Conservation (phyloP, 2,888 invertebrate species). For the Amblyjoppa fuscipennis region DNA sequence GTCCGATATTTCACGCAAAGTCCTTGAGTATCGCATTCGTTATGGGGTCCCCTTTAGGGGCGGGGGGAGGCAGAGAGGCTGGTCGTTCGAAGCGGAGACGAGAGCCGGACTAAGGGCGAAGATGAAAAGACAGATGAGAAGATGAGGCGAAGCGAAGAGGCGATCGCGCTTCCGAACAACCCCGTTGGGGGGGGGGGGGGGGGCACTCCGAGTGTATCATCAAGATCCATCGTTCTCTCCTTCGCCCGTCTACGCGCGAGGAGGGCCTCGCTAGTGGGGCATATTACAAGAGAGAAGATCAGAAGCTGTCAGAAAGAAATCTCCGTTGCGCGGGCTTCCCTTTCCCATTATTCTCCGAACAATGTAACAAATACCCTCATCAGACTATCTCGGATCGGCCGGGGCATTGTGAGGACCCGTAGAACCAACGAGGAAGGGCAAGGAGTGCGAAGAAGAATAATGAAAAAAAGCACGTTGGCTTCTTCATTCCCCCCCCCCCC, state of each 20-base stretch:
- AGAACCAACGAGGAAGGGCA: constrained; percentile 60
- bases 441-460: constrained; percentile 13
- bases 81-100: neutral
- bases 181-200: constrained; percentile 37
- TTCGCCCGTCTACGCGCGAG: constrained; percentile 32
- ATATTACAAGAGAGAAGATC: constrained; percentile 63
- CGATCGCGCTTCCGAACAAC: constrained; percentile 46
- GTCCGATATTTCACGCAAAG: constrained; percentile 57
- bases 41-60: constrained; percentile 51
- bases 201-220: constrained; percentile 61
- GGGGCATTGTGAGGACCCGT: constrained; percentile 74
- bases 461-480: constrained; percentile 7
- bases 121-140: constrained; percentile 1
- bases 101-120: constrained; percentile 11
- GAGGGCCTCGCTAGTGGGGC: constrained; percentile 39
- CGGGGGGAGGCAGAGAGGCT: constrained; percentile 13
- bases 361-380: constrained; percentile 81
- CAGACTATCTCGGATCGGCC: constrained; percentile 77
- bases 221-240: constrained; percentile 61
- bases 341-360: constrained; percentile 78
- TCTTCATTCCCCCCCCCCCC: neutral
- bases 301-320: constrained; percentile 69
- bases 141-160: constrained; percentile 23
- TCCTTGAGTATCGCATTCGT: constrained; percentile 59
- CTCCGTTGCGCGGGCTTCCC: constrained; percentile 67